A percentile compares a stretch with the other conserved stretches of the same genome.
These are phyloP conservation scores for Actinia tenebrosa DNA, from an alignment of 64 coral and sea anemone genomes.

Conservation along the genomic window DNA sequence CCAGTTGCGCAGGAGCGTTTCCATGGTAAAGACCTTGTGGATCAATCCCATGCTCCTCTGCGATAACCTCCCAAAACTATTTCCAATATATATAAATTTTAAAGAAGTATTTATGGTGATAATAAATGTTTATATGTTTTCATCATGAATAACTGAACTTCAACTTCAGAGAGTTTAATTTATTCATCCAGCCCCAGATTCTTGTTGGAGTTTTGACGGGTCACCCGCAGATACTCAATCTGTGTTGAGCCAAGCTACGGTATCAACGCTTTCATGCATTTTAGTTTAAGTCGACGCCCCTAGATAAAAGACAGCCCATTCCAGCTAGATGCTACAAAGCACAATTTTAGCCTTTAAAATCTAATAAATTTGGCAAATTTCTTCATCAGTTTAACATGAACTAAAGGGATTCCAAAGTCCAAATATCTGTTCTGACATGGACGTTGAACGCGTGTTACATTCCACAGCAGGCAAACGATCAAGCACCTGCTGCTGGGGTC, in stretches of 20 bases:
- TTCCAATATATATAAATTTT: not conserved
- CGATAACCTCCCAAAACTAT: slow-evolving; percentile 86
- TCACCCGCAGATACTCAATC: not conserved
- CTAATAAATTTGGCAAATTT: too few relatives aligned
- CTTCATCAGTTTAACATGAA: too few relatives aligned
- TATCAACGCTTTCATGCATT: too few relatives aligned
- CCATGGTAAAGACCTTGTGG: slow-evolving; percentile 57
- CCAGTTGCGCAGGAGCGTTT: slow-evolving; percentile 40
- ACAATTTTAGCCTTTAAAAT: too few relatives aligned
- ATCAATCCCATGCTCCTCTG: slow-evolving; percentile 81
- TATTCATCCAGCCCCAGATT: not conserved
- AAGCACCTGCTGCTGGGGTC: not conserved
- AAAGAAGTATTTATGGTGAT: not conserved
- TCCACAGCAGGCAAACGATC: not conserved
- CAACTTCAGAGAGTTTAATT: not conserved
- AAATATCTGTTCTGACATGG: not conserved
- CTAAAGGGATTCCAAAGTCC: not conserved
- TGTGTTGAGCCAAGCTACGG: too few relatives aligned
- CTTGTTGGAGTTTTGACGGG: not conserved
- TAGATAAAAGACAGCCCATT: too few relatives aligned
- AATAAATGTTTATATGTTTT: not conserved
- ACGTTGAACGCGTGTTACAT: not conserved
- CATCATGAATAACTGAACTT: not conserved
- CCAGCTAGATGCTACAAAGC: too few relatives aligned
- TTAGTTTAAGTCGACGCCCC: too few relatives aligned